phyloP scores from a whole-genome alignment of 2,113 vertebrate species.

The Rhea pennata region DNA sequence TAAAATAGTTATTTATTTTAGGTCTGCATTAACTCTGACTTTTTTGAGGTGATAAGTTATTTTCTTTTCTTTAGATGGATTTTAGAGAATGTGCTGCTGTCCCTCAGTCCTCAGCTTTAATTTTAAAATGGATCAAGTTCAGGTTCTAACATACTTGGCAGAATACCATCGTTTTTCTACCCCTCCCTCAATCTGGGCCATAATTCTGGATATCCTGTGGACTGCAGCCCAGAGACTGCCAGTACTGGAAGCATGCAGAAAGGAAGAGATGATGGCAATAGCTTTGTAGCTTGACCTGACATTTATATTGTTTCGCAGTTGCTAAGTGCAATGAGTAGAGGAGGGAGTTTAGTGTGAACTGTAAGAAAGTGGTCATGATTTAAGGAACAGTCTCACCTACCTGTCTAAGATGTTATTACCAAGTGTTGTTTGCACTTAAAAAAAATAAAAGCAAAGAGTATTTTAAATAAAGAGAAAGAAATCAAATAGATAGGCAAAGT shows the following conservation, averaged over 20 bases:
- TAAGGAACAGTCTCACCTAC: background rate
- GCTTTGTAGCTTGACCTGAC: slow-evolving; percentile 59
- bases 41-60: background rate
- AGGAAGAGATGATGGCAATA: slow-evolving; percentile 61
- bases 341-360: slow-evolving; percentile 14
- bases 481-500: background rate
- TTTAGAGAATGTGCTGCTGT: background rate
- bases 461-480: slow-evolving; percentile 22
- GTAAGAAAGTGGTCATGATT: background rate
- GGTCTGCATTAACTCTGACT: background rate
- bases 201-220: slow-evolving; percentile 73
- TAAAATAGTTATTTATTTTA: slow-evolving; percentile 2
- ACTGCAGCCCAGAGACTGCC: slow-evolving; percentile 70
- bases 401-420: background rate
- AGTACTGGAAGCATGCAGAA: slow-evolving; percentile 62
- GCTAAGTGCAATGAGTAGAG: background rate
- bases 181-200: slow-evolving; percentile 69
- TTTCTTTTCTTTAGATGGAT: slow-evolving; percentile 12
- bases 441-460: background rate
- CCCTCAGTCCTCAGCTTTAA: slow-evolving; percentile 43
- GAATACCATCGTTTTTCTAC: slow-evolving; percentile 50
- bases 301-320: slow-evolving; percentile 51
- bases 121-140: slow-evolving; percentile 66
- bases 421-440: background rate
- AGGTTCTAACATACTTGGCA: slow-evolving; percentile 69